Percentiles rank a stretch among this genome's conserved stretches.
phyloP scores from a whole-genome alignment of 2,113 vertebrate genomes.

The Vanacampus margaritifer region DNA sequence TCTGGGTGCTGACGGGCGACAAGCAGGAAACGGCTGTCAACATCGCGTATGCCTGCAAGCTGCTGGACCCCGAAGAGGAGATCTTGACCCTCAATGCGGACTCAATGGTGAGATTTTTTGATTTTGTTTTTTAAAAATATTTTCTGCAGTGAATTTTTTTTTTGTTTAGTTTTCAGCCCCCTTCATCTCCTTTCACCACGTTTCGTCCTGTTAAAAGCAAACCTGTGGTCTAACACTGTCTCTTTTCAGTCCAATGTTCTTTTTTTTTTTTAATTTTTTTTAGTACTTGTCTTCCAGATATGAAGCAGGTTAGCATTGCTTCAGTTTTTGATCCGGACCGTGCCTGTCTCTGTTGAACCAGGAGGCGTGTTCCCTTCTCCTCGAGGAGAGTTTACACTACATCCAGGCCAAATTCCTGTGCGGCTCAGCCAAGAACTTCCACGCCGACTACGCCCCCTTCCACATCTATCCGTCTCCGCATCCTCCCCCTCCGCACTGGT shows the following conservation, averaged over 20 bases:
- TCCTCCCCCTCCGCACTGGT: slow-evolving; percentile 42
- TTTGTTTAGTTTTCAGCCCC: no score
- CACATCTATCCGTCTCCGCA: slow-evolving; percentile 47
- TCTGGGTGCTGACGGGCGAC: slow-evolving; percentile 97
- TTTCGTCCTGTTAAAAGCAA: not conserved
- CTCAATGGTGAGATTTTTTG: slow-evolving; percentile 75
- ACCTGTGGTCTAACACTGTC: not conserved
- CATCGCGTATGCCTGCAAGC: slow-evolving; percentile 92
- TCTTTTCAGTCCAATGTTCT: not conserved
- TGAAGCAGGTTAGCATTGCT: slow-evolving; percentile 19
- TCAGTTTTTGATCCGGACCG: slow-evolving; percentile 7
- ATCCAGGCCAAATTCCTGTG: slow-evolving; percentile 80
- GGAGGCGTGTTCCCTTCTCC: slow-evolving; percentile 86
- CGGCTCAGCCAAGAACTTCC: slow-evolving; percentile 53
- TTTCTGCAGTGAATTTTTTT: no score
- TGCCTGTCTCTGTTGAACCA: slow-evolving; percentile 58
- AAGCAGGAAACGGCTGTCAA: slow-evolving; percentile 97
- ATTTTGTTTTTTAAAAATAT: no score
- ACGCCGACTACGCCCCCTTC: slow-evolving; percentile 63
- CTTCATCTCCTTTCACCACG: not conserved
- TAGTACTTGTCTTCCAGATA: slow-evolving; percentile 47
- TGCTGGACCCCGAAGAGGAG: slow-evolving; percentile 90
- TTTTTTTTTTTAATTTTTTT: slow-evolving; percentile 5
- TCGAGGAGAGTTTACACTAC: slow-evolving; percentile 87
- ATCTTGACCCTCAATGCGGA: slow-evolving; percentile 91